A percentile compares a stretch with the other conserved stretches of the same genome.
Conservation (phyloP, 2,113 vertebrate genomes). For the Psittacula cyanocephala region DNA sequence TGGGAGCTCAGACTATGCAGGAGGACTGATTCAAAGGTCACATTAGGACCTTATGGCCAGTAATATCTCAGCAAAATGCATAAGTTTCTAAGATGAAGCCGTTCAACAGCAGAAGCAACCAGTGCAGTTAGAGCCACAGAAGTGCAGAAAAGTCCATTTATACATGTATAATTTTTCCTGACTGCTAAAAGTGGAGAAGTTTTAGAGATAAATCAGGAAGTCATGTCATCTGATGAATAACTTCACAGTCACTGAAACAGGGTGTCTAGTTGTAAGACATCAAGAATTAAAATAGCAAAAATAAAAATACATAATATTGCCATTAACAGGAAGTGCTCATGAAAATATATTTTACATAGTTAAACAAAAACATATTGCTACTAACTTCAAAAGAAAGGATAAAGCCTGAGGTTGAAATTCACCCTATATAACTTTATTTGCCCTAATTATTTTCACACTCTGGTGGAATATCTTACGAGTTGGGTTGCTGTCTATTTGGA, state of each 20-base stretch:
- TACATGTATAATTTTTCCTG: not conserved
- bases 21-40: not conserved
- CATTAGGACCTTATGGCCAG: not conserved
- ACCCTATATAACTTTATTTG: conserved; percentile 4
- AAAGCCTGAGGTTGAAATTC: not conserved
- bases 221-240: not conserved
- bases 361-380: not conserved
- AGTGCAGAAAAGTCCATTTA: not conserved
- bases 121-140: not conserved
- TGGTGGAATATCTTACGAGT: not conserved
- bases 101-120: not conserved
- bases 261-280: not conserved
- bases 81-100: not conserved
- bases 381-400: not conserved
- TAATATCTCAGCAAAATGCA: not conserved
- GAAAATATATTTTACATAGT: not conserved
- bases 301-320: not conserved
- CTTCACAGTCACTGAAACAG: not conserved
- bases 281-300: not conserved
- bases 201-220: not conserved
- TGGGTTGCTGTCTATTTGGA: not conserved
- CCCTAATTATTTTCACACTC: conserved; percentile 18
- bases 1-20: not conserved
- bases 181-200: not conserved
- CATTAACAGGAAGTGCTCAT: not conserved